Evolutionary conservation across 2,797 vertebrate species (phyloP), one percentile per base, ranked within the genome.

Genomic region (Alosa sapidissima): DNA sequence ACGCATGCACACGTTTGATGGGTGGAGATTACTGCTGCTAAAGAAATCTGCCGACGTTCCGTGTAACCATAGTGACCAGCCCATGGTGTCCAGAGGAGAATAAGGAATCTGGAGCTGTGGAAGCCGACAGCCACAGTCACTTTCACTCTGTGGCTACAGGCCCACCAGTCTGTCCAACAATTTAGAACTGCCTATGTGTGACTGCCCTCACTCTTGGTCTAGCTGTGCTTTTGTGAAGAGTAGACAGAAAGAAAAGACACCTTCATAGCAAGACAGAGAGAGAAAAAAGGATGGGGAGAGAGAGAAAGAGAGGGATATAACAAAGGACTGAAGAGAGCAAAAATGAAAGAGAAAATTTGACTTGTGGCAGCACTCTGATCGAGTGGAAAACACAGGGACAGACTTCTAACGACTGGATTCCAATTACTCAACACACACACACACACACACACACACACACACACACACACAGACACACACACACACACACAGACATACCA

Each of bases 11-110:
- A 13, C 13, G 85, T 54, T 33, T 65, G 88, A 85, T 72, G 68
- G 65, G 28, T 72, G 10, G 65, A 72, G 68, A 72, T 36, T 72
- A 33, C 33, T 72, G 68, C 68, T 41, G 68, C 68, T 72, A 41
- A 72, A 72, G 33, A 72, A 72, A 72, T 36, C 68, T 36, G 36
- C 33, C 33, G 33, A 41, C 3, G 33, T 33, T 88, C 90, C 84
- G 51, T 36, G 91, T 95, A 86, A 81, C 94, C 93, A 94, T 94
- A 92, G 92, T 45, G 87, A 94, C 91, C 19, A 21, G 85, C 85
- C 88, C 54, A 85, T 89, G 84, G 88, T 82, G 84, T 91, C 91
- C 68, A 41, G 68, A 72, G n/a, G 68, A 19, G 68, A 72, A 36
- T 33, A 36, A 72, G 68, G 5, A 72, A 36, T 11, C 33, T 41